These are phyloP conservation scores for Nibea coibor DNA, from an alignment of 2,113 vertebrate species.

Conservation along the genomic window DNA sequence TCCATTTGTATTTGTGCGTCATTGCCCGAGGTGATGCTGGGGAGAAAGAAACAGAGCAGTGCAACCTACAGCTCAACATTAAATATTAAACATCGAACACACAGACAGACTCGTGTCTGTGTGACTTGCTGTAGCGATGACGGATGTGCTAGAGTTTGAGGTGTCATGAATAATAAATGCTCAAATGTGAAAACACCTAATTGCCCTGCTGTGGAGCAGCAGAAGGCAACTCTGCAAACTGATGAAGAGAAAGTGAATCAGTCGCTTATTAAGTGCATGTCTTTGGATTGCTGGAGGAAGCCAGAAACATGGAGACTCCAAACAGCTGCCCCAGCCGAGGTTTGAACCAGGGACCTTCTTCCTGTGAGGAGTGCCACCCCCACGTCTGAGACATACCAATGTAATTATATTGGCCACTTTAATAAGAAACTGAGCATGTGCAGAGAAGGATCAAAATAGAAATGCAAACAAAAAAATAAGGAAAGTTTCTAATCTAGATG, in stretches of 20 bases:
- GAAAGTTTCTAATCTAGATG: neutral
- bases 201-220: slow-evolving; percentile 35
- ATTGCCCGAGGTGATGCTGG: slow-evolving; percentile 13
- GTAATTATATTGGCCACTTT: neutral
- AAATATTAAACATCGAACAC: slow-evolving; percentile 49
- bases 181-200: slow-evolving; percentile 49
- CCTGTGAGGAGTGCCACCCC: no score
- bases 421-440: no score
- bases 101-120: slow-evolving; percentile 15
- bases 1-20: neutral
- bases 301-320: no score
- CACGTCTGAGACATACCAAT: no score
- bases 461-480: no score
- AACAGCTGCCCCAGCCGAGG: no score
- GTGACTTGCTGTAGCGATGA: slow-evolving; percentile 44
- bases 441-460: no score
- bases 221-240: slow-evolving; percentile 12
- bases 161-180: slow-evolving; percentile 71
- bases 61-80: slow-evolving; percentile 35
- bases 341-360: no score
- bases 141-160: slow-evolving; percentile 46
- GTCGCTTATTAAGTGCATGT: no score
- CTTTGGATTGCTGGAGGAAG: no score
- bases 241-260: neutral
- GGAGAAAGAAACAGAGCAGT: neutral